Base-by-base conservation (phyloP, 2,888 invertebrate species). In the Tetranychus piercei region DNA sequence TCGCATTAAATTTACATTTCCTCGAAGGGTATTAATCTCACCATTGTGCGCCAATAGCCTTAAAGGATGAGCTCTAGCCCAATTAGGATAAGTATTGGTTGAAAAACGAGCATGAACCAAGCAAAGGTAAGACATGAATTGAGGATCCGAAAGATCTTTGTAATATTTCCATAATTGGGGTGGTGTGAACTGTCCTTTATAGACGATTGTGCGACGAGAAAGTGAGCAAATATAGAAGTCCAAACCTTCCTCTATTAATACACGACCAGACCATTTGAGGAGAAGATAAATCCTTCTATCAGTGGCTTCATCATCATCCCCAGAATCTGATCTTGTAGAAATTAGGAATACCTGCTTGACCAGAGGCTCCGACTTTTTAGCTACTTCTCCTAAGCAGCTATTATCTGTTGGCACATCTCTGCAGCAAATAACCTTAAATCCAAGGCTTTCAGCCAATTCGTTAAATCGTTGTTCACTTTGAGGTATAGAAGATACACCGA, bases 21-120 rank as follows among this genome's bases (percentile, higher is more conserved):
- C 99, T 78, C 96, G 88, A 79, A 99, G 87, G 18, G 99, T 99
- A 85, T 99, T 99, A 83, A 99, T 99, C 86, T 99, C 99, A 78
- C 99, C 99, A 85, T 99, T 99, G 85, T 99, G 99, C 77, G 97
- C 97, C 79, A 99, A 20, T 81, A 91, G 91, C 91, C 96, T 89
- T 80, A 96, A 86, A 18, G 99, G 99, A 85, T 99, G 97, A 22
- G 99, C 97, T 80, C 97, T 87, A 84, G 97, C 96, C 99, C 99
- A 99, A 82, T 93, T 94, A 20, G 99, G 99, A 82, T 99, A 99
- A 44, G 99, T 99, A 84, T 99, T 99, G 78, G 99, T 99, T 18
- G 97, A 97, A 86, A 99, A 99, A 78, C 99, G 87, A 67, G 96
- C 96, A 83, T 99, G 99, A 8, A 99, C 95, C 82, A 99, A 84